Percentiles rank a stretch among this genome's conserved stretches.
Evolutionary conservation across 1,140 invertebrate species (phyloP).

Genomic region (Zeugodacus cucurbitae): DNA sequence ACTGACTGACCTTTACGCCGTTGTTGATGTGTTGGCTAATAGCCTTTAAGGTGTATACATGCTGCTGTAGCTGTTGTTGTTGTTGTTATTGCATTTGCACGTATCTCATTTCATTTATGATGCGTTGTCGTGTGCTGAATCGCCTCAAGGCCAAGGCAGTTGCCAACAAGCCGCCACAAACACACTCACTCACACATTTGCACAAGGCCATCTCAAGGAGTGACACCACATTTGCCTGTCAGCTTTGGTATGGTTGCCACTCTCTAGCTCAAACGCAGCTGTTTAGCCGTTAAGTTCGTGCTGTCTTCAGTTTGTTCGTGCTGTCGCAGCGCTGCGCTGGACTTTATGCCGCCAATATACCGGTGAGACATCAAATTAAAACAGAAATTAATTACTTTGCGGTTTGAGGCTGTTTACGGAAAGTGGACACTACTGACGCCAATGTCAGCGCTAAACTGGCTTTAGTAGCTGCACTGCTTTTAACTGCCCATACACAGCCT

Average conservation of each 20-base stretch:
- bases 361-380: conserved; percentile 38
- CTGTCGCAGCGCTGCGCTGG: not conserved
- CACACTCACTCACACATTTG: not conserved
- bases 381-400: conserved; percentile 31
- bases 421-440: not conserved
- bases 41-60: conserved; percentile 2
- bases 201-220: not conserved
- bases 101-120: conserved; percentile 26
- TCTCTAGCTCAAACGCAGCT: not conserved
- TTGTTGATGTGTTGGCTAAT: not conserved
- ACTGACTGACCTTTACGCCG: not conserved
- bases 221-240: not conserved
- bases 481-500: not conserved
- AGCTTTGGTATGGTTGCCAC: not conserved
- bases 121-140: conserved; percentile 8
- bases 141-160: conserved; percentile 9
- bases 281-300: not conserved
- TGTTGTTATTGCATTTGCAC: not conserved
- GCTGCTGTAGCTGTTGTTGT: not conserved
- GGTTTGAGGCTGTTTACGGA: conserved; percentile 32
- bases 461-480: not conserved
- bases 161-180: not conserved
- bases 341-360: not conserved
- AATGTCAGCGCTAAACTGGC: not conserved
- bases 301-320: not conserved